phyloP scores from a whole-genome alignment of 2,888 invertebrate species.

The Pherbina coryleti region DNA sequence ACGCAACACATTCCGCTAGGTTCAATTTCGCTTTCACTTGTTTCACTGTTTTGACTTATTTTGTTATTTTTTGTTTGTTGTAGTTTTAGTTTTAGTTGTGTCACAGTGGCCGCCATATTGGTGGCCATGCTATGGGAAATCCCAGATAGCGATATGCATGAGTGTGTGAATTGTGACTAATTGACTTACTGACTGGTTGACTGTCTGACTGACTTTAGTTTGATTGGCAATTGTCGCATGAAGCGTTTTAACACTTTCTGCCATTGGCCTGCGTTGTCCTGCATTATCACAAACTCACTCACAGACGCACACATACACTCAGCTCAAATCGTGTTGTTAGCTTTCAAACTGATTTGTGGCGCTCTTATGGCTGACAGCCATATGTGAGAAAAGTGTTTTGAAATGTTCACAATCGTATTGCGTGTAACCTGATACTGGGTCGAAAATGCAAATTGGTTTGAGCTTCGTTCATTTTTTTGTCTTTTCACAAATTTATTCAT shows the following conservation, averaged over 20 bases:
- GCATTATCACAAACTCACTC: background rate
- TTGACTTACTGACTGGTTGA: background rate
- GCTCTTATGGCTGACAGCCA: background rate
- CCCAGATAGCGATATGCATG: background rate
- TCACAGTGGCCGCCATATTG: conserved; percentile 6
- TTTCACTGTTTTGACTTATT: background rate
- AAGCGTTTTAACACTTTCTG: background rate
- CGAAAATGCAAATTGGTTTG: background rate
- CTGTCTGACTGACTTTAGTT: background rate
- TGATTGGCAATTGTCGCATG: conserved; percentile 12
- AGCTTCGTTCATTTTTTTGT: background rate
- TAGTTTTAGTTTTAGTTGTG: background rate
- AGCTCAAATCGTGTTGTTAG: too few relatives aligned
- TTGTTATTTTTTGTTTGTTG: background rate
- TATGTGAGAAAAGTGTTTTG: background rate
- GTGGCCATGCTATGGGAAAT: conserved; percentile 12
- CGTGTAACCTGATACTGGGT: too few relatives aligned
- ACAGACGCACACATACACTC: background rate
- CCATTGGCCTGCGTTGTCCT: background rate
- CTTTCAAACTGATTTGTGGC: too few relatives aligned
- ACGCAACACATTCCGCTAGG: background rate
- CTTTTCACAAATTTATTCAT: background rate
- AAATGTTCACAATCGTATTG: background rate
- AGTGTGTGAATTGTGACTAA: background rate
- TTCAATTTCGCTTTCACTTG: conserved; percentile 24